Evolutionary conservation across 2,888 invertebrate genomes (phyloP).

Genomic region (Epicampocera succincta): DNA sequence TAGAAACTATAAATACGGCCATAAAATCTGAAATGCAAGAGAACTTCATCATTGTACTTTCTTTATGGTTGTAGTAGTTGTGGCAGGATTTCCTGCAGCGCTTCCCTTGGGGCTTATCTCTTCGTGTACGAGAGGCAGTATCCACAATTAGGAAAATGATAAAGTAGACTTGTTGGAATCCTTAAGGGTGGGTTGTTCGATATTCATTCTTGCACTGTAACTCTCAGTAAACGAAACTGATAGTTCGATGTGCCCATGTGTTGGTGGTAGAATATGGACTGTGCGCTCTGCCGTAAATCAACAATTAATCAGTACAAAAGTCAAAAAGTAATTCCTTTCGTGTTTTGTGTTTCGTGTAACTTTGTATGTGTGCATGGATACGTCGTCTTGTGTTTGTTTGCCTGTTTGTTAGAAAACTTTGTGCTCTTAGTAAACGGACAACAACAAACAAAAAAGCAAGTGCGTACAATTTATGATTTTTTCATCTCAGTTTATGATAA

Average conservation of each 20-base stretch:
- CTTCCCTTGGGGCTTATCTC: constrained; percentile 64
- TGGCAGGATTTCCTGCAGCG: constrained; percentile 68
- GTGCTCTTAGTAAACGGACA: constrained; percentile 9
- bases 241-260: constrained; percentile 7
- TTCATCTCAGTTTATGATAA: constrained; percentile 47
- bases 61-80: constrained; percentile 46
- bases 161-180: constrained; percentile 35
- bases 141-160: constrained; percentile 62
- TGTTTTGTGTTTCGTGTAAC: constrained; percentile 42
- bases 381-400: neutral
- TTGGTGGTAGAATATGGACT: neutral
- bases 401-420: constrained; percentile 24
- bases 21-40: constrained; percentile 55
- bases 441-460: constrained; percentile 14
- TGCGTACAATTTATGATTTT: constrained; percentile 50
- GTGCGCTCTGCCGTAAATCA: constrained; percentile 57
- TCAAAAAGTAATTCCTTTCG: constrained; percentile 61
- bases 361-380: neutral
- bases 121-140: constrained; percentile 33
- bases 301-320: constrained; percentile 68
- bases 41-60: constrained; percentile 18
- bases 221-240: constrained; percentile 6
- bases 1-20: constrained; percentile 64
- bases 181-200: constrained; percentile 53
- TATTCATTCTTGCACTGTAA: neutral